Conservation (phyloP, 2,797 vertebrate genomes). For the Sebastes paucispinis region DNA sequence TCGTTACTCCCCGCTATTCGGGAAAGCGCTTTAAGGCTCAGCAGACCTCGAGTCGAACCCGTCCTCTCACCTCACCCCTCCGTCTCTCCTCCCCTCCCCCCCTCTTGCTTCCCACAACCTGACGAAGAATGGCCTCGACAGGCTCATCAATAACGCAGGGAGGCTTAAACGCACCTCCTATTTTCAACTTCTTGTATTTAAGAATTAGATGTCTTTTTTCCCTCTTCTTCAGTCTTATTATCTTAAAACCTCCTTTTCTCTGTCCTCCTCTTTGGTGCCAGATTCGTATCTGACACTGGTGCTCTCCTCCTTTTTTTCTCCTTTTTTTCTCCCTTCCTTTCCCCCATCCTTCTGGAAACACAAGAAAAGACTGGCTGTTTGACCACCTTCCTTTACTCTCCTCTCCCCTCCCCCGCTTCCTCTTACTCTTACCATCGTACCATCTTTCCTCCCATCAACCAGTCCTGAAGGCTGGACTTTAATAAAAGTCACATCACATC, state of each 20-base stretch:
- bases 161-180: constrained; percentile 49
- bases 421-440: background rate
- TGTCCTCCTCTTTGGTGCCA: background rate
- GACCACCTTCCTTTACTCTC: constrained; percentile 2
- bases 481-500: constrained; percentile 69
- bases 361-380: background rate
- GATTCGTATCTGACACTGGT: background rate
- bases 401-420: background rate
- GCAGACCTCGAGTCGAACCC: constrained; percentile 56
- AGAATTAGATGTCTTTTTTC: constrained; percentile 17
- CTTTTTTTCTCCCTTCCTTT: background rate
- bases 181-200: constrained; percentile 37
- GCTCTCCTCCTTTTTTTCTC: background rate
- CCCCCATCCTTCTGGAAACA: background rate
- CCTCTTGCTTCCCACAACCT: constrained; percentile 38
- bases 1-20: constrained; percentile 47
- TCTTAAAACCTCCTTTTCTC: background rate
- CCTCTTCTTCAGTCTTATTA: background rate
- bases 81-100: background rate
- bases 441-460: constrained; percentile 30
- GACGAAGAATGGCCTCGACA: constrained; percentile 66
- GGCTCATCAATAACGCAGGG: constrained; percentile 70
- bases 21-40: constrained; percentile 39
- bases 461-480: constrained; percentile 51
- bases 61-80: constrained; percentile 26